A percentile compares a stretch with the other conserved stretches of the same genome.
phyloP scores from a whole-genome alignment of 2,113 vertebrate genomes.

The Nesoenas mayeri region DNA sequence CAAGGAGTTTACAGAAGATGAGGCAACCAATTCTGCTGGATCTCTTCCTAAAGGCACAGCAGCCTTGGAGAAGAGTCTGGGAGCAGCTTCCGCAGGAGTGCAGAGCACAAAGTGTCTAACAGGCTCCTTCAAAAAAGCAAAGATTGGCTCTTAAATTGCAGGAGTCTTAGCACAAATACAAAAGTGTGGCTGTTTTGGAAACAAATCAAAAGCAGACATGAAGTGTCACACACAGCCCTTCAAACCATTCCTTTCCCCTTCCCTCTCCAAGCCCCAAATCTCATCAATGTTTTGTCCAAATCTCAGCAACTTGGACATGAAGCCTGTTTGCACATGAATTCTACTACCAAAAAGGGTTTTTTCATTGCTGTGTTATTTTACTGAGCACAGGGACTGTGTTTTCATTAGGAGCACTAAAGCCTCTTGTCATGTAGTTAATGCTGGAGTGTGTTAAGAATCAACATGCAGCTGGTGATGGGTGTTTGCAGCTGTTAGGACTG shows the following conservation, averaged over 20 bases:
- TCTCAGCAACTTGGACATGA: neutral
- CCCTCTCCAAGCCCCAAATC: neutral
- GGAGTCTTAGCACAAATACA: neutral
- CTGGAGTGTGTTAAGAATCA: neutral
- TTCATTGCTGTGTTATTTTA: neutral
- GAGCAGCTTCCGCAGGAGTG: neutral
- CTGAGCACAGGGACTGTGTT: neutral
- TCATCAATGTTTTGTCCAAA: neutral
- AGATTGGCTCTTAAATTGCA: neutral
- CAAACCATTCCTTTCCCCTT: neutral
- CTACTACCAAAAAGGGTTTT: neutral
- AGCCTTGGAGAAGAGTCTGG: neutral
- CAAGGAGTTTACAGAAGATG: neutral
- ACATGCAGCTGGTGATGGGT: neutral
- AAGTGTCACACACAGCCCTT: neutral
- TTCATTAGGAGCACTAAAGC: slow-evolving; percentile 3
- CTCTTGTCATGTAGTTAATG: slow-evolving; percentile 23
- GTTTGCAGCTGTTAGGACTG: neutral
- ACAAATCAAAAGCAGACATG: neutral
- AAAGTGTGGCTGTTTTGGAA: neutral
- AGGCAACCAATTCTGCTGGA: neutral
- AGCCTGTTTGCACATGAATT: neutral
- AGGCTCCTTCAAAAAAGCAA: neutral
- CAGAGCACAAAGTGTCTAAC: neutral
- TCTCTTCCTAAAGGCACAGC: neutral